Conservation (phyloP, 2,113 vertebrate species). For the Falcunculus frontatus region DNA sequence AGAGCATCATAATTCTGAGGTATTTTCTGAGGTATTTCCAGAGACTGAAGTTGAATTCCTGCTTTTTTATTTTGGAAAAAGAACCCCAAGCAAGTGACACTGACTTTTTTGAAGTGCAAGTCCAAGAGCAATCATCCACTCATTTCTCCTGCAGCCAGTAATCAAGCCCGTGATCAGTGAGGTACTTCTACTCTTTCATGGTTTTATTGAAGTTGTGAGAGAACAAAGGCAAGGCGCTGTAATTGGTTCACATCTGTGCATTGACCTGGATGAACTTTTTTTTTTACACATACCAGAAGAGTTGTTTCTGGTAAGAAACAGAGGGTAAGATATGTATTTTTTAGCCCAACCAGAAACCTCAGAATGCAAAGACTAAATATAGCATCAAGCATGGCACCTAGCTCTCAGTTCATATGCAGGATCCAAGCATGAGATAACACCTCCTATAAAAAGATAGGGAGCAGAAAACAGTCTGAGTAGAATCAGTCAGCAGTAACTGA, state of each 20-base stretch:
- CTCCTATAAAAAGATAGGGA: slow-evolving; percentile 36
- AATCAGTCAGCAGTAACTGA: background rate
- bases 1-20: background rate
- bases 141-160: background rate
- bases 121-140: background rate
- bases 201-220: background rate
- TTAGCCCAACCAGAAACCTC: background rate
- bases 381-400: background rate
- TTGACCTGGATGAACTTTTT: background rate
- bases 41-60: background rate
- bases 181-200: background rate
- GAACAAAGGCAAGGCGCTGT: background rate
- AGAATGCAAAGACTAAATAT: slow-evolving; percentile 3
- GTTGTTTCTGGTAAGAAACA: no score
- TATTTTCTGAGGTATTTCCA: background rate
- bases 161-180: background rate
- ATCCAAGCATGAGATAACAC: slow-evolving; percentile 23
- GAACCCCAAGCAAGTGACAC: background rate
- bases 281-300: background rate
- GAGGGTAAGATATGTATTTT: background rate
- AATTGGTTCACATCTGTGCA: background rate
- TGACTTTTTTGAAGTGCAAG: background rate
- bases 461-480: background rate
- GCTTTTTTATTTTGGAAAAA: background rate
- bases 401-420: background rate